Evolutionary conservation across 2,113 vertebrate species (phyloP), one percentile per base, ranked within the genome.

Genomic region (Ammodytes marinus): DNA sequence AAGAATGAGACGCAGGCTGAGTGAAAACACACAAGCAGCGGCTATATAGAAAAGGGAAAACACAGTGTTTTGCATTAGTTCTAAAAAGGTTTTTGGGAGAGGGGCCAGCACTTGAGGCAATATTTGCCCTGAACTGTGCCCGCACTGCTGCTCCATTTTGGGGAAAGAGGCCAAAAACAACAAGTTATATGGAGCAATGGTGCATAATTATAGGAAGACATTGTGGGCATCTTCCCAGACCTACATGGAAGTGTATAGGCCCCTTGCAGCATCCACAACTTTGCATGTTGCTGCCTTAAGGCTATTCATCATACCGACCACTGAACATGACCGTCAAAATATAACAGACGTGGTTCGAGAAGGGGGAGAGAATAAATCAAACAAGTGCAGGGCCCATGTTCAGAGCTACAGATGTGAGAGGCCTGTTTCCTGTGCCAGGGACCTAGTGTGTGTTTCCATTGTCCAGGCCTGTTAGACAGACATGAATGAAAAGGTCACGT

Each of bases 271-370:
- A 74, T 82, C 35, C 35, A 19, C 70, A 10, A 53, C 49, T 74
- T 63, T 35, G 12, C 52, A n/a, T 39, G 42, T 27, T 8, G 50
- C 19, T 69, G 12, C 52, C 19, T 47, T 66, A 19, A 42, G 17
- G 47, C 19, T 45, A 17, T 54, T 52, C 37, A n/a, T 79, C 53
- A 37, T 27, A 19, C 19, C 39, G 13, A 72, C 79, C 54, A 64
- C 68, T 80, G 76, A 74, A 81, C 73, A 0, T 6, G 60, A 50
- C 40, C 79, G 78, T 86, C 74, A 80, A 85, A 85, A 82, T 82
- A 80, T 5, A 75, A 68, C 68, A 73, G 35, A 57, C 14, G 6
- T 14, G 6, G 42, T 52, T 19, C 13, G 72, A 47, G 19, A 74
- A 66, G 19, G 46, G 35, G 43, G 40, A 6, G 17, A 59, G 50